Percentiles rank a stretch among this genome's conserved stretches.
Conservation (phyloP, 2,113 vertebrate species). For the Nibea albiflora region DNA sequence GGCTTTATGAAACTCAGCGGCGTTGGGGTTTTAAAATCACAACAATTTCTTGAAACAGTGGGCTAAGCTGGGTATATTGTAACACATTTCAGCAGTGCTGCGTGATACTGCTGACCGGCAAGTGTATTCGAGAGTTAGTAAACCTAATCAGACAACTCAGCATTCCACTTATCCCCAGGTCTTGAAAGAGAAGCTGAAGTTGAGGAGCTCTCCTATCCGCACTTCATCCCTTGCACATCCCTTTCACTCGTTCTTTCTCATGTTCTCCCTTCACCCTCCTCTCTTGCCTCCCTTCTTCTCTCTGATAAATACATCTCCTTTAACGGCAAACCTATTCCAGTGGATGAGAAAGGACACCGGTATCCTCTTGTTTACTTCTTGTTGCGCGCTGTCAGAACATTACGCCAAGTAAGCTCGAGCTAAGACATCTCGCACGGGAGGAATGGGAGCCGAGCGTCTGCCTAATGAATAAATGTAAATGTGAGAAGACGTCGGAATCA, state of each 20-base stretch:
- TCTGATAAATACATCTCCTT: conserved; percentile 53
- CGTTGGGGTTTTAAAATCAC: not conserved
- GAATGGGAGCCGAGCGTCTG: conserved; percentile 16
- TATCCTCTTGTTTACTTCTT: conserved; percentile 64
- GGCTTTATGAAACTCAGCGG: not conserved
- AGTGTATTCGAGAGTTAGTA: not conserved
- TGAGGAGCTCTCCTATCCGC: not conserved
- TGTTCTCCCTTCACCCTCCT: not conserved
- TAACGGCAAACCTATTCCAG: conserved; percentile 35
- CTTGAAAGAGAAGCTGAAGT: conserved; percentile 11
- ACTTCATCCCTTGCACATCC: not conserved
- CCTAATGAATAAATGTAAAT: conserved; percentile 76
- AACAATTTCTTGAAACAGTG: conserved; percentile 9
- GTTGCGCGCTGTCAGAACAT: conserved; percentile 50
- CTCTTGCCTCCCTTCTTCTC: not conserved
- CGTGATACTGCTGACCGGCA: conserved; percentile 12
- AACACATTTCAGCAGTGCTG: not conserved
- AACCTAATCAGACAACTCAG: conserved; percentile 23
- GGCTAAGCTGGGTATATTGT: not conserved
- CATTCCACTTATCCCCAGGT: not conserved
- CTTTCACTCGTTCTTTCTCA: not conserved
- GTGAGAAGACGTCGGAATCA: conserved; percentile 62
- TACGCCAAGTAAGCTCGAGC: conserved; percentile 47
- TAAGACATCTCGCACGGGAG: conserved; percentile 28
- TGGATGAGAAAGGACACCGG: conserved; percentile 59